These are phyloP conservation scores for Ophiothrix spiculata DNA, from an alignment of 35 echinoderm and acorn worm genomes.

Conservation along the genomic window DNA sequence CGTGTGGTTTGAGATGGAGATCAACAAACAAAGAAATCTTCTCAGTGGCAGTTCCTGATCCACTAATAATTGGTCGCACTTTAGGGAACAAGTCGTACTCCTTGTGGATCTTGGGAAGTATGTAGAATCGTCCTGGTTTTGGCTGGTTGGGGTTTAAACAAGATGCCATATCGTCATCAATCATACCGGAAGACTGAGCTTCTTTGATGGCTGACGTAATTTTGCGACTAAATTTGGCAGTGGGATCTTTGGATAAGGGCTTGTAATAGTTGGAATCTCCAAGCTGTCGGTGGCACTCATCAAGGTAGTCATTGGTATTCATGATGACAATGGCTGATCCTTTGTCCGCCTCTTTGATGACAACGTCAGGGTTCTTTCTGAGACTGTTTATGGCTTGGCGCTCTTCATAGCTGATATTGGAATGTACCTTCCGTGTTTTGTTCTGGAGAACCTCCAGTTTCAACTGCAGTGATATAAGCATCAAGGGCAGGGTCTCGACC, in stretches of 20 bases:
- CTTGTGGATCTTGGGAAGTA: not conserved
- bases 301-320: not conserved
- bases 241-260: not conserved
- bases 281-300: not conserved
- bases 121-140: not conserved
- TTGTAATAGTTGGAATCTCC: not conserved
- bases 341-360: not conserved
- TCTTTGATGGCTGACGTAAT: not conserved
- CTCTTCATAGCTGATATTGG: not conserved
- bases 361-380: not conserved
- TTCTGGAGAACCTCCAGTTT: not conserved
- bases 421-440: not conserved
- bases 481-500: not conserved
- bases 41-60: no score
- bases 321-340: not conserved
- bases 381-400: not conserved
- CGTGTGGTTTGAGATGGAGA: no score
- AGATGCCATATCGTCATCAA: not conserved
- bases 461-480: not conserved
- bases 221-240: not conserved
- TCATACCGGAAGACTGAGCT: not conserved
- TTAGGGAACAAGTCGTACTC: not conserved
- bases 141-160: not conserved
- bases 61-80: not conserved
- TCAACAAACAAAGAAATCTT: no score